Evolutionary conservation across 2,888 invertebrate genomes (phyloP), one percentile per base, ranked within the genome.

Genomic region (Phrixothrix hirtus): DNA sequence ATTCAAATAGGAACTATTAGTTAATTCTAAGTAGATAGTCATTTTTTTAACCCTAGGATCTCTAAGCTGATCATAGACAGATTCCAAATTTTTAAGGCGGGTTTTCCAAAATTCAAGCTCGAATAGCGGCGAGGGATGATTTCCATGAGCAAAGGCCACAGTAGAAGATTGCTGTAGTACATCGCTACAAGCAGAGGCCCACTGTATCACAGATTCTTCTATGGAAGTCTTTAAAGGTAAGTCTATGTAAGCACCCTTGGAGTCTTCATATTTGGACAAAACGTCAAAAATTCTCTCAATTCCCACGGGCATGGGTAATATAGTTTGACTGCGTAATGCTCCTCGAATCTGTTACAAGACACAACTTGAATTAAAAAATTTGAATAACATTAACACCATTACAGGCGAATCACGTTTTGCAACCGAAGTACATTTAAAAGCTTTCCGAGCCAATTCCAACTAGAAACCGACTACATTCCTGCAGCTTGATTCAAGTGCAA

Each of bases 181-280:
- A 66, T 92, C 90, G 54, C 86, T 84, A 21, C 69, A 68, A 13
- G 72, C 65, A 39, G 82, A 79, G 1, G 88, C 83, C 95, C 95
- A 96, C 70, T 92, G 92, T 56, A 92, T 89, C 1, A 94, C 82
- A 32, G 89, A 86, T 25, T 87, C 87, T 76, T 96, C 95, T 49
- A 95, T 84, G 36, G 89, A 85, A 45, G 88, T 87, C 70, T 91
- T 89, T 62, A 95, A 77, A 44, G 82, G 78, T 39, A 87, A 77
- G 72, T 91, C 87, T 16, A 84, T 78, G 10, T 78, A 76, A 72
- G 78, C 81, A 45, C 79, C 82, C 13, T 79, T 78, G 42, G 82
- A 76, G 7, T 71, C 67, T 7, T 77, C 77, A 12, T 79, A 77
- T 7, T 64, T 64, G 21, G 79, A 70, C 65, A 84, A 83, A 1